phyloP scores from a whole-genome alignment of 2,113 vertebrate genomes.

The Larimichthys crocea region DNA sequence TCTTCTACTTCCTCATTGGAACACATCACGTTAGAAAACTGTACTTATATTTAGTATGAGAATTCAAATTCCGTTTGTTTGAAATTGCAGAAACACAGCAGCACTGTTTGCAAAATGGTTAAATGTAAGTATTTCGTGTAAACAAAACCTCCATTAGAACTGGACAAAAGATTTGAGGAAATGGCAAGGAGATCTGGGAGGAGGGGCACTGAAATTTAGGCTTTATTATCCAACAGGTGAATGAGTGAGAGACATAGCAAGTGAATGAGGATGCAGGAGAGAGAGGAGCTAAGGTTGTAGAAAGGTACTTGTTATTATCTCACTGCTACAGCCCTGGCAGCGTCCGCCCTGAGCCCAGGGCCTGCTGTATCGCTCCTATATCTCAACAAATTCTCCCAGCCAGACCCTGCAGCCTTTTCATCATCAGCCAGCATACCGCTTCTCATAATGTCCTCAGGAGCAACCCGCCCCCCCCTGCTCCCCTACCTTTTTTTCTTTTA shows the following conservation, averaged over 20 bases:
- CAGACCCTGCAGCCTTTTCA: slow-evolving; percentile 60
- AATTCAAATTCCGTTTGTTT: too few species aligned
- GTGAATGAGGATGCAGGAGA: slow-evolving; percentile 6
- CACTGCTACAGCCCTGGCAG: slow-evolving; percentile 45
- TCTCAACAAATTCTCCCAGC: slow-evolving; percentile 56
- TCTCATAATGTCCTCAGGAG: slow-evolving; percentile 60
- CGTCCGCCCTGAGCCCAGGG: not conserved
- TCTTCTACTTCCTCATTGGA: too few species aligned
- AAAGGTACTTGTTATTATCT: slow-evolving; percentile 65
- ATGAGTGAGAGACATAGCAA: slow-evolving; percentile 12
- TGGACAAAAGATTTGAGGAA: not conserved
- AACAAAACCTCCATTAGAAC: not conserved
- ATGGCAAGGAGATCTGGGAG: slow-evolving; percentile 2
- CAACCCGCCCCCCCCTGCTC: not conserved
- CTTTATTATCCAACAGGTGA: slow-evolving; percentile 44
- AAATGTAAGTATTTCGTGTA: too few species aligned
- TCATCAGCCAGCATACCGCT: slow-evolving; percentile 54
- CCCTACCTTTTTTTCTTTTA: slow-evolving; percentile 35
- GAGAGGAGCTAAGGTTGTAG: slow-evolving; percentile 36
- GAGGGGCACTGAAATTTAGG: not conserved
- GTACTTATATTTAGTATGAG: too few species aligned
- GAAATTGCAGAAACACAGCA: too few species aligned
- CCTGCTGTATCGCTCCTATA: slow-evolving; percentile 55
- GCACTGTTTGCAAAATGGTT: too few species aligned
- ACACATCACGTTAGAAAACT: too few species aligned